Evolutionary conservation across 2,113 vertebrate species (phyloP).

Genomic region (Leptosomus discolor): DNA sequence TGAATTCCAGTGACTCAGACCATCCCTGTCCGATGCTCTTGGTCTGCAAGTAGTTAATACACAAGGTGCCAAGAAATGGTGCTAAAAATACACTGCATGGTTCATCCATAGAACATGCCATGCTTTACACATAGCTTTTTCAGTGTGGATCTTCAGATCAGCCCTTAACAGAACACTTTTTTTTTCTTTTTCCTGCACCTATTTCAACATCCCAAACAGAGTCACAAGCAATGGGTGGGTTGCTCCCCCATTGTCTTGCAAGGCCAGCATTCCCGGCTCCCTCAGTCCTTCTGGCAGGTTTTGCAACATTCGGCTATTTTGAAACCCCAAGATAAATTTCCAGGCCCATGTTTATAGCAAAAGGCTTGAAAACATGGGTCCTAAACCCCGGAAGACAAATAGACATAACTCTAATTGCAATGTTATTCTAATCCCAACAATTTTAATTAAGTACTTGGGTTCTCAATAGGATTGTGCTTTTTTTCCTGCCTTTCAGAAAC

Average conservation of each 20-base stretch:
- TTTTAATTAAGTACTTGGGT: constrained; percentile 9
- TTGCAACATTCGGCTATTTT: constrained; percentile 52
- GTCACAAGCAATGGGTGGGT: neutral
- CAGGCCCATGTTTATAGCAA: constrained; percentile 5
- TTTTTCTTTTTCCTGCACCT: neutral
- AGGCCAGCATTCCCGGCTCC: neutral
- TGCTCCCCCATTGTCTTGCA: neutral
- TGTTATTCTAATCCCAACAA: neutral
- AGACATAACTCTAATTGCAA: constrained; percentile 5
- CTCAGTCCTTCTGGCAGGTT: neutral
- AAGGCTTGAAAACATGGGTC: neutral
- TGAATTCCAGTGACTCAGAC: neutral
- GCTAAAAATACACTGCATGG: neutral
- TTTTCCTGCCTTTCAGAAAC: neutral
- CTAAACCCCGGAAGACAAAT: neutral
- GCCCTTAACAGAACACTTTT: neutral
- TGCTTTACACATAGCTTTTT: neutral
- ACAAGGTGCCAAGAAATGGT: constrained; percentile 40
- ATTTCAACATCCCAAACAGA: constrained; percentile 31
- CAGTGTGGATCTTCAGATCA: neutral
- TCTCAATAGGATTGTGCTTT: neutral
- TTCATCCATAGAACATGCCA: neutral
- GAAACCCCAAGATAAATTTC: constrained; percentile 38
- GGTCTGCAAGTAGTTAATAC: constrained; percentile 10
- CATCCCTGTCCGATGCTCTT: neutral